A percentile compares a stretch with the other conserved stretches of the same genome.
phyloP scores from a whole-genome alignment of 2,113 vertebrate genomes.

The Bubalus kerabau region DNA sequence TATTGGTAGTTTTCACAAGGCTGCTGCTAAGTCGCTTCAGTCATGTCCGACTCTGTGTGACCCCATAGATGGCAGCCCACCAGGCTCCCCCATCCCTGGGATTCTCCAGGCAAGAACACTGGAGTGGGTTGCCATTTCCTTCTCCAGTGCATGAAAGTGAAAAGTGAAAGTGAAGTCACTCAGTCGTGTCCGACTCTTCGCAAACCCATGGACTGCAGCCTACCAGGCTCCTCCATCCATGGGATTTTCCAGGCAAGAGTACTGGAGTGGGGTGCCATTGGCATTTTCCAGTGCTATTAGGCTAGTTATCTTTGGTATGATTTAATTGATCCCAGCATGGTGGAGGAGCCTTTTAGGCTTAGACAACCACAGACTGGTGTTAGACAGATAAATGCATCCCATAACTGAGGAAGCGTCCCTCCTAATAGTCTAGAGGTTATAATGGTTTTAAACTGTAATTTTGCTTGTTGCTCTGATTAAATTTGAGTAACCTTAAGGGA shows the following conservation, averaged over 20 bases:
- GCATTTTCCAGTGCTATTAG: neutral
- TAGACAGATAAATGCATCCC: neutral
- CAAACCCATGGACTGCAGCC: too few species aligned
- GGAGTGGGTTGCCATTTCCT: too few species aligned
- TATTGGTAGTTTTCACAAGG: neutral
- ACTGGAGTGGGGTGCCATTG: too few species aligned
- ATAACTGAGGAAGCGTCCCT: neutral
- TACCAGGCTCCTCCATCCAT: too few species aligned
- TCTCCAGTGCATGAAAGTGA: too few species aligned
- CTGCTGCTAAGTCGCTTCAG: too few species aligned
- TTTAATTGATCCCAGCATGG: neutral
- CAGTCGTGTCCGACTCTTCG: too few species aligned
- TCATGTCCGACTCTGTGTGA: too few species aligned
- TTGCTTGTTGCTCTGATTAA: neutral
- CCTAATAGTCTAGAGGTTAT: neutral
- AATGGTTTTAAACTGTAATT: neutral
- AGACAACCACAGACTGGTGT: neutral
- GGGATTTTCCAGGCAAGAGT: too few species aligned
- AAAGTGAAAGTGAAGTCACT: too few species aligned
- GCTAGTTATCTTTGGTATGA: neutral
- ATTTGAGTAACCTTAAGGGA: neutral
- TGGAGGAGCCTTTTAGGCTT: neutral
- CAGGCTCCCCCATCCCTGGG: accelerated
- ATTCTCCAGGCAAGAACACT: too few species aligned
- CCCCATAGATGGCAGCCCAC: too few species aligned